Percentiles rank a stretch among this genome's conserved stretches.
phyloP scores from a whole-genome alignment of 2,113 vertebrate genomes.

The Myotis lucifugus region DNA sequence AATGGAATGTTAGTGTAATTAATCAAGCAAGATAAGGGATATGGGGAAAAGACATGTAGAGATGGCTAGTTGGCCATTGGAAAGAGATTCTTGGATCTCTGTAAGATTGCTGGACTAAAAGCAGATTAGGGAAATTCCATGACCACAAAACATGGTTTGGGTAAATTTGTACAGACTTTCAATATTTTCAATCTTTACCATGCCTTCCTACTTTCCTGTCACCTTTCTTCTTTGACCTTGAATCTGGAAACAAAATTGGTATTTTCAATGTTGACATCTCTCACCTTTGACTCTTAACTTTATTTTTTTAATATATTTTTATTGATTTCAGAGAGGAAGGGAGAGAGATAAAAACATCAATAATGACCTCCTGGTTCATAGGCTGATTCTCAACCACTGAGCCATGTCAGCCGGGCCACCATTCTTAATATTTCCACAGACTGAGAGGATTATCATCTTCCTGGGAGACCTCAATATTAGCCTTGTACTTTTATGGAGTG shows the following conservation, averaged over 20 bases:
- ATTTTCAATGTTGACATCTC: neutral
- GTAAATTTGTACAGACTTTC: neutral
- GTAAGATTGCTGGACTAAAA: conserved; percentile 38
- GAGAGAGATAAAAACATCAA: too few species aligned
- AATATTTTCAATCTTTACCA: neutral
- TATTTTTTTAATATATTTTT: too few species aligned
- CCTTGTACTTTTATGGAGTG: neutral
- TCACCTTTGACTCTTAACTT: neutral
- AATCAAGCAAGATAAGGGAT: conserved; percentile 68
- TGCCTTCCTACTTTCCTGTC: neutral
- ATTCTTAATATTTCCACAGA: neutral
- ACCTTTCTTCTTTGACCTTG: neutral
- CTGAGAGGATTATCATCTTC: neutral
- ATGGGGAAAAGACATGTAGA: neutral
- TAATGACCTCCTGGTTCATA: too few species aligned
- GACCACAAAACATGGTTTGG: neutral
- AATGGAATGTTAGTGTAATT: conserved; percentile 67
- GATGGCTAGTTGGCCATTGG: neutral
- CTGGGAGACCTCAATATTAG: neutral
- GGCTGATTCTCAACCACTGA: too few species aligned
- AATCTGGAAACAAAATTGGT: neutral
- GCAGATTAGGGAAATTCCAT: conserved; percentile 41
- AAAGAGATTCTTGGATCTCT: conserved; percentile 38
- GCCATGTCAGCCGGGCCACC: too few species aligned
- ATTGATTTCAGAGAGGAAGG: too few species aligned